phyloP scores from a whole-genome alignment of 1,140 invertebrate genomes.

The Sinonovacula constricta region DNA sequence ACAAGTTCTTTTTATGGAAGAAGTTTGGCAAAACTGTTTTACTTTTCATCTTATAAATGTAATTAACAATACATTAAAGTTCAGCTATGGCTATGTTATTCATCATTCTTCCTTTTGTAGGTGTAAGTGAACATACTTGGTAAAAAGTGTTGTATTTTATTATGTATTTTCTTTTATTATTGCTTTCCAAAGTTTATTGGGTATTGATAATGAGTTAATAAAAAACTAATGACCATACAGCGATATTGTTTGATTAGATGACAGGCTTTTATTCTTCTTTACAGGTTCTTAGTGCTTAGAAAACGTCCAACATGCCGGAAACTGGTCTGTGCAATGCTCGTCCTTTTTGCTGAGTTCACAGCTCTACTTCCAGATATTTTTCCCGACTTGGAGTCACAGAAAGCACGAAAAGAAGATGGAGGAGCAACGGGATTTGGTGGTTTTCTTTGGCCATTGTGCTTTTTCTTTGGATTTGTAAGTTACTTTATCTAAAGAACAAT shows the following conservation, averaged over 20 bases:
- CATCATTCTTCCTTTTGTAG: too few relatives aligned
- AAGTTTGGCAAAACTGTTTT: too few relatives aligned
- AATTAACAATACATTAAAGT: too few relatives aligned
- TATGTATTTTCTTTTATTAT: too few relatives aligned
- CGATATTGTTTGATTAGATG: not conserved
- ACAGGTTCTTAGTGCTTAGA: conserved; percentile 53
- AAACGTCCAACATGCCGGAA: conserved; percentile 56
- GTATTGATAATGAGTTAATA: not conserved
- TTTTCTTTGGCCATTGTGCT: conserved; percentile 61
- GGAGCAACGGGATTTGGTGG: conserved; percentile 52
- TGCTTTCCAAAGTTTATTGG: too few relatives aligned
- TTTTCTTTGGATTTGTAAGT: conserved; percentile 60
- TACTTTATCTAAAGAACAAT: too few relatives aligned
- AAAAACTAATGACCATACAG: not conserved
- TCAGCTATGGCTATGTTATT: too few relatives aligned
- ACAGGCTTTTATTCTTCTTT: conserved; percentile 5
- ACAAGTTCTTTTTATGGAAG: too few relatives aligned
- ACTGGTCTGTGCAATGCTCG: conserved; percentile 43
- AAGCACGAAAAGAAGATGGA: conserved; percentile 50
- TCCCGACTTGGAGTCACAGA: conserved; percentile 49
- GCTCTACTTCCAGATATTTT: conserved; percentile 60
- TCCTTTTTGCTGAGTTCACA: conserved; percentile 59
- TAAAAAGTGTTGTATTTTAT: too few relatives aligned
- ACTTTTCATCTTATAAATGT: too few relatives aligned
- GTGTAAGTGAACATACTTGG: too few relatives aligned